Percentiles rank a stretch among this genome's conserved stretches.
phyloP scores from a whole-genome alignment of 2,113 vertebrate species.

The Ranitomeya variabilis region DNA sequence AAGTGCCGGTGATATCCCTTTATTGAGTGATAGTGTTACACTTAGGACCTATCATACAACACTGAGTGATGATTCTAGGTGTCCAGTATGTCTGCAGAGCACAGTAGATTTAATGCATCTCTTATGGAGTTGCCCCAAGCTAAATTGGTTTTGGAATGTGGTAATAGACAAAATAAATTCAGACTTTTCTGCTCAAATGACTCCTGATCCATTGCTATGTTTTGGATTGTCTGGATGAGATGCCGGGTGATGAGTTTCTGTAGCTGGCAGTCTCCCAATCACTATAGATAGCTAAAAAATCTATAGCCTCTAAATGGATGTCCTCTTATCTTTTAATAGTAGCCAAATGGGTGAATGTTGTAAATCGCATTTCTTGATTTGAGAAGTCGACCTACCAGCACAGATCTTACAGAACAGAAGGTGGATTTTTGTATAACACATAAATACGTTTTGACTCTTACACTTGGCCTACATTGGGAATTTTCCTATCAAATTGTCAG shows the following conservation, averaged over 20 bases:
- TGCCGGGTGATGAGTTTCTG: not conserved
- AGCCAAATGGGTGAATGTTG: not conserved
- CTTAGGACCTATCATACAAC: not conserved
- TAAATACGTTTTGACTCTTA: not conserved
- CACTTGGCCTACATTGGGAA: not conserved
- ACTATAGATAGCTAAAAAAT: not conserved
- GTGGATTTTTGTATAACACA: not conserved
- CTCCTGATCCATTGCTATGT: not conserved
- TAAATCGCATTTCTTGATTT: not conserved
- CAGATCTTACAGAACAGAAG: not conserved
- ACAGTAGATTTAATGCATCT: not conserved
- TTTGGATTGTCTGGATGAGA: not conserved
- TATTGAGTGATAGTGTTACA: not conserved
- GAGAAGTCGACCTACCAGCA: not conserved
- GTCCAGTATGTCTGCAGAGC: not conserved
- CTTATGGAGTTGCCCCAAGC: not conserved
- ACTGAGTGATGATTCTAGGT: not conserved
- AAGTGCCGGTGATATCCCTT: not conserved
- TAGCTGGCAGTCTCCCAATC: slow-evolving; percentile 4
- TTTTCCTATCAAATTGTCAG: not conserved
- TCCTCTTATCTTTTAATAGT: not conserved
- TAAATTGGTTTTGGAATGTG: not conserved
- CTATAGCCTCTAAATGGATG: not conserved
- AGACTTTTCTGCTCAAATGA: not conserved
- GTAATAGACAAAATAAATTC: slow-evolving; percentile 3